Percentiles rank a stretch among this genome's conserved stretches.
Conservation (phyloP, 2,888 invertebrate species). For the Trichacis sp. region DNA sequence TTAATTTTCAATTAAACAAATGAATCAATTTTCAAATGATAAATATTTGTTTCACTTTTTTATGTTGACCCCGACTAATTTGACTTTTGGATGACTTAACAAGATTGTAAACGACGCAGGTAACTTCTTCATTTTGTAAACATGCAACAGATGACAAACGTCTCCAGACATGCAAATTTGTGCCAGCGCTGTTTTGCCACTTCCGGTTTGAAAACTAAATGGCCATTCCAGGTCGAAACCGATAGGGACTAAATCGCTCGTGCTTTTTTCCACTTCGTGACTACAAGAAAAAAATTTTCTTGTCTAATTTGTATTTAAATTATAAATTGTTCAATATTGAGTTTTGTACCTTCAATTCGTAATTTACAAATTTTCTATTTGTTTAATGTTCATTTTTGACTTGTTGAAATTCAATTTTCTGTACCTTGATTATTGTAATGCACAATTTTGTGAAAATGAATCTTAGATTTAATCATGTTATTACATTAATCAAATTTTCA, state of each 20-base stretch:
- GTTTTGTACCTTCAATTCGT: too few relatives aligned
- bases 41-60: slow-evolving; percentile 70
- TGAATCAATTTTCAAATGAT: too few relatives aligned
- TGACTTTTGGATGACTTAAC: slow-evolving; percentile 73
- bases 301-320: too few relatives aligned
- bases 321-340: slow-evolving; percentile 10
- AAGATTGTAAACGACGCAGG: slow-evolving; percentile 72
- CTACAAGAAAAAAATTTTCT: slow-evolving; percentile 53
- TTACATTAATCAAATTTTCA: too few relatives aligned
- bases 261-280: slow-evolving; percentile 57
- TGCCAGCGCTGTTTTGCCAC: slow-evolving; percentile 74
- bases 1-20: slow-evolving; percentile 4
- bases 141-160: slow-evolving; percentile 73
- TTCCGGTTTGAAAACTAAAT: slow-evolving; percentile 73
- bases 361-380: slow-evolving; percentile 9
- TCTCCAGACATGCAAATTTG: slow-evolving; percentile 73
- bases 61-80: slow-evolving; percentile 75
- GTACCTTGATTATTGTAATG: too few relatives aligned
- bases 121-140: slow-evolving; percentile 71
- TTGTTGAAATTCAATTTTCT: too few relatives aligned
- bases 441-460: too few relatives aligned
- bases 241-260: slow-evolving; percentile 69
- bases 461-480: too few relatives aligned
- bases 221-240: slow-evolving; percentile 80
- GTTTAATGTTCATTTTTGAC: too few relatives aligned